Evolutionary conservation across 2,888 invertebrate genomes (phyloP).

Genomic region (Fabriciana adippe): DNA sequence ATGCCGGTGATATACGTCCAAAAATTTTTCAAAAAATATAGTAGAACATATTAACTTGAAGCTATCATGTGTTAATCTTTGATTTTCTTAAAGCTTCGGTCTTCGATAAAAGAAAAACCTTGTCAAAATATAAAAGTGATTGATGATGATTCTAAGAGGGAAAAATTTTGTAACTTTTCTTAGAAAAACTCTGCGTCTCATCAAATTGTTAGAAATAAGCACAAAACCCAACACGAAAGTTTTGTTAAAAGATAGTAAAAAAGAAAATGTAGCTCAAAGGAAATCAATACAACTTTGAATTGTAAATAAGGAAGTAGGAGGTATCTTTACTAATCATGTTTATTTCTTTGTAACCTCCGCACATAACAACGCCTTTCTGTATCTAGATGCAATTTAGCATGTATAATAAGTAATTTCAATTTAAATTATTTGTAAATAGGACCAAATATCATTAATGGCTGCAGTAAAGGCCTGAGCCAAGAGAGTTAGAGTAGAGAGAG

Average conservation of each 20-base stretch:
- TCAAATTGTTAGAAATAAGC: conserved; percentile 58
- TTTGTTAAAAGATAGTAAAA: conserved; percentile 35
- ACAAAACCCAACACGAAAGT: conserved; percentile 53
- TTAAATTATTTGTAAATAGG: no score
- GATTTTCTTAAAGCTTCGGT: conserved; percentile 20
- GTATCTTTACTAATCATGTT: no score
- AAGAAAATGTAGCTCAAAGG: conserved; percentile 21
- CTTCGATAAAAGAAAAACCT: conserved; percentile 30
- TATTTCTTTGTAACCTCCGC: no score
- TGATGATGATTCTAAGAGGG: conserved; percentile 58
- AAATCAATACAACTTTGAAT: conserved; percentile 8
- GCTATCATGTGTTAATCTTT: conserved; percentile 10
- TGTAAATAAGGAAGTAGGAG: background rate
- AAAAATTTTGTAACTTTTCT: conserved; percentile 54
- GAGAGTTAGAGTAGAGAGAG: no score
- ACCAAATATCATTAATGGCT: no score
- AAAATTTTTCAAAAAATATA: background rate
- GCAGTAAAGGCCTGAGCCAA: no score
- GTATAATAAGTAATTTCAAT: no score
- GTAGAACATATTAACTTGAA: background rate
- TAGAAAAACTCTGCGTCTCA: conserved; percentile 59
- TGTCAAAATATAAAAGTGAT: conserved; percentile 54
- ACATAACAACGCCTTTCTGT: no score
- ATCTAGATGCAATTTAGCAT: no score
- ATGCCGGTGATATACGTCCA: conserved; percentile 3